phyloP scores from a whole-genome alignment of 2,113 vertebrate species.

The Tragelaphus strepsiceros region DNA sequence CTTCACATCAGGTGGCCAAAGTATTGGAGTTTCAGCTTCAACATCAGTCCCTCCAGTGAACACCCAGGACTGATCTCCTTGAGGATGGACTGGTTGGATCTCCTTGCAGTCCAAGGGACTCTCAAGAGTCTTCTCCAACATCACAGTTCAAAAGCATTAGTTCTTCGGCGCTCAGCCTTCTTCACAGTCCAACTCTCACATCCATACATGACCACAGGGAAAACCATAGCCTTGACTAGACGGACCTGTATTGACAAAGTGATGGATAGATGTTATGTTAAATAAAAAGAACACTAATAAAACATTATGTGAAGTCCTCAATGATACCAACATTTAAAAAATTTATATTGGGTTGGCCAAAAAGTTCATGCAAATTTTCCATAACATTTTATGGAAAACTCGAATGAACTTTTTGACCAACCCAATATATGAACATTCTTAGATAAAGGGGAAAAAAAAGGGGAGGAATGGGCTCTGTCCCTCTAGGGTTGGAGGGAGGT shows the following conservation, averaged over 20 bases:
- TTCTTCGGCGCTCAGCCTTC: accelerated
- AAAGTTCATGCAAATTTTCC: background rate
- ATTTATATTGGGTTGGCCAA: background rate
- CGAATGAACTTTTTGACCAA: background rate
- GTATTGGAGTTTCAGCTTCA: too few species aligned
- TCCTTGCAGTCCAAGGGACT: too few species aligned
- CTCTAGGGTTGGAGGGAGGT: background rate
- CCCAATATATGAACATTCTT: background rate
- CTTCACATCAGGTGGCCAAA: too few species aligned
- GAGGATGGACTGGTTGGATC: too few species aligned
- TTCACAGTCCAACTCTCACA: too few species aligned
- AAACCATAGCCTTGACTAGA: too few species aligned
- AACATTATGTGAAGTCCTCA: background rate
- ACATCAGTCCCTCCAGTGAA: too few species aligned
- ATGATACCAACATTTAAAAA: background rate
- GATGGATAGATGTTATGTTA: background rate
- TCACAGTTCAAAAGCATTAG: too few species aligned
- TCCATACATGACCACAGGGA: too few species aligned
- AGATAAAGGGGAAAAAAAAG: accelerated
- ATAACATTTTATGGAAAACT: background rate
- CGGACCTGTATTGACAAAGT: too few species aligned
- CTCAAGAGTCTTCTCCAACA: too few species aligned
- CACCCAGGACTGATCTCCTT: too few species aligned
- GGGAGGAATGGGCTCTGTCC: background rate
- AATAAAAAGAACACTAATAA: background rate